phyloP scores from a whole-genome alignment of 2,888 invertebrate species.

The Pelosia muscerda region DNA sequence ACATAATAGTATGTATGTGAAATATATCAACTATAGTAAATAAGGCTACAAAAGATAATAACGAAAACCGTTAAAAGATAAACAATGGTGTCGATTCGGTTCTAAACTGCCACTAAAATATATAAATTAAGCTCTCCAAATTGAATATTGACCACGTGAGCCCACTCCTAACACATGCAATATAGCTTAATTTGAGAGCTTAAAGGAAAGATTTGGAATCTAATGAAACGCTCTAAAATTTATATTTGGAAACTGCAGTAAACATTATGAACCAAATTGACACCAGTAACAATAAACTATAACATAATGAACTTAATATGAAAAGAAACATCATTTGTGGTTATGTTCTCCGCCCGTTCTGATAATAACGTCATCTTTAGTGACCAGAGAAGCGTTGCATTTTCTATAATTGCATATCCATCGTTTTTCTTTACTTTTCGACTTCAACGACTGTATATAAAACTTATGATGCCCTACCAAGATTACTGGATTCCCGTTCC shows the following conservation, averaged over 20 bases:
- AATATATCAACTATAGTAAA: background rate
- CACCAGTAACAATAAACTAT: background rate
- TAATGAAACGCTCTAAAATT: too few species aligned
- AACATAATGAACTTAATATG: background rate
- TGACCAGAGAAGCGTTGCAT: conserved; percentile 60
- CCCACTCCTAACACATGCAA: too few species aligned
- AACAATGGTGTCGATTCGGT: background rate
- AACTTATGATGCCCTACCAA: conserved; percentile 57
- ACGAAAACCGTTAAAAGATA: background rate
- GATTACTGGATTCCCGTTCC: conserved; percentile 58
- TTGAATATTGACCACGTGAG: too few species aligned
- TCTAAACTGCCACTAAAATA: too few species aligned
- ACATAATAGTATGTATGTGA: background rate
- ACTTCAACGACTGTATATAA: conserved; percentile 34
- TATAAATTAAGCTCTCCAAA: too few species aligned
- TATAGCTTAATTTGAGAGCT: too few species aligned
- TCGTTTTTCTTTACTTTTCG: conserved; percentile 23
- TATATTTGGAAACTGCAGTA: background rate
- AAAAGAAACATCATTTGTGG: conserved; percentile 44
- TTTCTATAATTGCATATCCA: conserved; percentile 54
- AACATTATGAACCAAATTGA: too few species aligned
- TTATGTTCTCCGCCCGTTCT: conserved; percentile 59
- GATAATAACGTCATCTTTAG: conserved; percentile 59
- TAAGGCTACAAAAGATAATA: background rate
- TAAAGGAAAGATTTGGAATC: too few species aligned